phyloP scores from a whole-genome alignment of 2,113 vertebrate genomes.

The Himantopus leucocephalus region DNA sequence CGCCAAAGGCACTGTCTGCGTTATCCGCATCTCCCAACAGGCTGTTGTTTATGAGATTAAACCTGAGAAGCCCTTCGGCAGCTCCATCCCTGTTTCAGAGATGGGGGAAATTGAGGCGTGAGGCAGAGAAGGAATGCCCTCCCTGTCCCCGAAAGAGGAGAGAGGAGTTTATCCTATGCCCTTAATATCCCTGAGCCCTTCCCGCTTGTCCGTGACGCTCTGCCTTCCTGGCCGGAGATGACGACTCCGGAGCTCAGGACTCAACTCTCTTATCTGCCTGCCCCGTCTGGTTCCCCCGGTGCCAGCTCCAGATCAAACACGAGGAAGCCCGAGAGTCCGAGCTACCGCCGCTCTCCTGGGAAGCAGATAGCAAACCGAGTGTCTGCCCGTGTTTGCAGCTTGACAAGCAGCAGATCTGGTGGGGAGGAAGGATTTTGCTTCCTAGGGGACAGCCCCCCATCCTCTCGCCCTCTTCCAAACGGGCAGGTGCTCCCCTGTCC shows the following conservation, averaged over 20 bases:
- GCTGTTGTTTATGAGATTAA: background rate
- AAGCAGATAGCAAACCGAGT: background rate
- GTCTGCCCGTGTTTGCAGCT: rapidly evolving
- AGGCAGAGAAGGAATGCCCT: background rate
- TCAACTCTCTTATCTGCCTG: background rate
- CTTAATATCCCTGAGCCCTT: background rate
- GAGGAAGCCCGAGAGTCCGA: background rate
- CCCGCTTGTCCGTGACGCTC: rapidly evolving
- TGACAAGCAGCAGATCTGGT: background rate
- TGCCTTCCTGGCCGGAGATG: background rate
- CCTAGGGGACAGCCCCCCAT: background rate
- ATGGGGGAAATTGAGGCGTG: background rate
- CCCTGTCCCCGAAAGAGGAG: background rate
- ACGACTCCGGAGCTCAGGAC: rapidly evolving
- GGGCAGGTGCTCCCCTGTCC: background rate
- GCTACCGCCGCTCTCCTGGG: background rate
- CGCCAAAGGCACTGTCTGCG: background rate
- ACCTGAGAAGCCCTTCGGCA: background rate
- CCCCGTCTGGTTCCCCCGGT: background rate
- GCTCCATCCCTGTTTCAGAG: background rate
- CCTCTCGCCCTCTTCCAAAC: background rate
- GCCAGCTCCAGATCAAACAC: background rate
- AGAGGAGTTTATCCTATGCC: background rate
- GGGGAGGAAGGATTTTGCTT: background rate
- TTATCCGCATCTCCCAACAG: background rate